Evolutionary conservation across 2,113 vertebrate genomes (phyloP), one percentile per base, ranked within the genome.

Genomic region (Macrotus californicus): DNA sequence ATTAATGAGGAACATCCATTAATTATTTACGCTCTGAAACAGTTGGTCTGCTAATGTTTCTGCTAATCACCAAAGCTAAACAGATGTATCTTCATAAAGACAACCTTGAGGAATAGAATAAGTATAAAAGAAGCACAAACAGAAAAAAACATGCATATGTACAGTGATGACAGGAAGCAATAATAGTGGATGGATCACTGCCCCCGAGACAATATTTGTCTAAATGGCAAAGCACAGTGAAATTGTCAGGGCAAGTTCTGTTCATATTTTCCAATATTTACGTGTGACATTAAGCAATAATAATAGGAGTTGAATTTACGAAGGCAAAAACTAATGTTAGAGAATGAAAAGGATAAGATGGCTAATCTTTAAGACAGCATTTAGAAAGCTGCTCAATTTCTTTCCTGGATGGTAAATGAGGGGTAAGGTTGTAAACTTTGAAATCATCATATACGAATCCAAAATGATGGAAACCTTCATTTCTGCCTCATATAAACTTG

Each of bases 1-100:
- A 98, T 97, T 98, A 98, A 98, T 98, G 98, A 98, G 98, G 96
- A 98, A 79, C 95, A 96, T 76, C 67, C 90, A 96, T 98, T 83
- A 98, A 98, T 98, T 98, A 98, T 98, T 98, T 96, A 98, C 92
- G 69, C 14, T 82, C 93, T 98, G 98, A 97, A 98, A 98, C 98
- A 98, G 96, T 96, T 98, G 97, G 96, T 96, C 98, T 98, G 97
- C 97, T 98, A 98, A 97, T 98, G 98, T 96, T 98, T 97, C 97
- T 98, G 97, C 98, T 98, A 97, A 98, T 98, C 98, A 98, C 98
- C 98, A 98, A 97, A 98, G 97, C 98, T 91, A 80, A 97, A 97
- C 97, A 98, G 97, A 97, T 97, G 96, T 93, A 95, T 97, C 96
- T 97, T 94, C 41, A 80, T 87, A 96, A 96, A 97, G 97, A 94